Percentiles rank a stretch among this genome's conserved stretches.
Conservation (phyloP, 2,888 invertebrate species). For the Pollenia angustigena region DNA sequence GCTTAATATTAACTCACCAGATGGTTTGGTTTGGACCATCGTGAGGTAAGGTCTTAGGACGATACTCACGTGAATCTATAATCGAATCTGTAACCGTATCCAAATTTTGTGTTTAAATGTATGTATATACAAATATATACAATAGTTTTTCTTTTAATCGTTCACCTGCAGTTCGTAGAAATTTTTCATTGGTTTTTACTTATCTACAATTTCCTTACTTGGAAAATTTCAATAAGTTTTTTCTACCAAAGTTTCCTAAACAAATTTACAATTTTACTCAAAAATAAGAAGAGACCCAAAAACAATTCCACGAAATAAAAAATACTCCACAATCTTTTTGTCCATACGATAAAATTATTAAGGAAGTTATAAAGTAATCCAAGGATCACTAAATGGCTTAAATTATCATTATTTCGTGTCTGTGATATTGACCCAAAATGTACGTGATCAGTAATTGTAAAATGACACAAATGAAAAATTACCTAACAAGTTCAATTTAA, state of each 20-base stretch:
- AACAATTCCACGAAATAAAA: slow-evolving; percentile 49
- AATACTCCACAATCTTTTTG: background rate
- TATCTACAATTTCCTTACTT: background rate
- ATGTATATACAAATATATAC: no score
- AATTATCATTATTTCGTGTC: slow-evolving; percentile 62
- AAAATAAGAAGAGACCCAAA: background rate
- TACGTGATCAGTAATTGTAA: slow-evolving; percentile 67
- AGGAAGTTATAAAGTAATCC: slow-evolving; percentile 60
- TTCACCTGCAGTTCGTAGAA: background rate
- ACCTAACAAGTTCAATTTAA: slow-evolving; percentile 53
- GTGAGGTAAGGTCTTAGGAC: no score
- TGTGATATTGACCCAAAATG: slow-evolving; percentile 66
- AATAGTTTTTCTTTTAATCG: background rate
- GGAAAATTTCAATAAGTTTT: slow-evolving; percentile 7
- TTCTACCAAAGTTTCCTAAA: background rate
- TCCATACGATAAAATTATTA: background rate
- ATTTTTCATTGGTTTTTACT: background rate
- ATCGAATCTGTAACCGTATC: no score
- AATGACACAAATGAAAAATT: slow-evolving; percentile 42
- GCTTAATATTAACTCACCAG: no score
- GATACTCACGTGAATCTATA: no score
- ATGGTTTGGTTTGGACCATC: no score
- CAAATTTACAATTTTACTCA: background rate
- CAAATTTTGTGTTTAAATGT: no score
- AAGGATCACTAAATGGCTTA: slow-evolving; percentile 68